A percentile compares a stretch with the other conserved stretches of the same genome.
phyloP scores from a whole-genome alignment of 2,797 vertebrate genomes.

The Sebastes nivosus region DNA sequence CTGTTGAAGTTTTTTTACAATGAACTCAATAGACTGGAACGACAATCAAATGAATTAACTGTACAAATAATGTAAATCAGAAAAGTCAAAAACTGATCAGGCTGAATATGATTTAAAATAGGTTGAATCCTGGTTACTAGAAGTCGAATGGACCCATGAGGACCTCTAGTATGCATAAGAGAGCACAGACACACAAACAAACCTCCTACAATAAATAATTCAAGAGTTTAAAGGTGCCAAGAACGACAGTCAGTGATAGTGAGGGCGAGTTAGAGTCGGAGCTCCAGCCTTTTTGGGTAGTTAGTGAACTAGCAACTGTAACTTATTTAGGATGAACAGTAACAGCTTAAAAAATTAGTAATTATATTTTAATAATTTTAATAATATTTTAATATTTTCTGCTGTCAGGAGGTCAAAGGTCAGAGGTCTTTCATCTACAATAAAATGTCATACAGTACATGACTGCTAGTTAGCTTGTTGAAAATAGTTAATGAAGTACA shows the following conservation, averaged over 20 bases:
- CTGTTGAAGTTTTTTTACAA: background rate
- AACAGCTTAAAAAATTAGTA: background rate
- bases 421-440: background rate
- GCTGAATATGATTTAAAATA: background rate
- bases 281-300: background rate
- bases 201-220: conserved; percentile 60
- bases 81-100: background rate
- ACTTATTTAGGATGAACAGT: background rate
- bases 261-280: background rate
- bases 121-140: background rate
- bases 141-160: background rate
- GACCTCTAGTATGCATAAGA: background rate
- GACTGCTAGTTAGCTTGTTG: background rate
- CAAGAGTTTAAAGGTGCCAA: conserved; percentile 36
- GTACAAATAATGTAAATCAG: background rate
- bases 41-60: background rate
- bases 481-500: background rate
- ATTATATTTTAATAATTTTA: background rate
- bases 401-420: background rate
- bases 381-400: background rate
- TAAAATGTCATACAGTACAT: background rate
- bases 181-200: conserved; percentile 32
- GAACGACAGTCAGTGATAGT: background rate
- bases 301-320: background rate
- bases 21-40: background rate